Evolutionary conservation across 2,888 invertebrate genomes (phyloP).

Genomic region (Caenorhabditis japonica): DNA sequence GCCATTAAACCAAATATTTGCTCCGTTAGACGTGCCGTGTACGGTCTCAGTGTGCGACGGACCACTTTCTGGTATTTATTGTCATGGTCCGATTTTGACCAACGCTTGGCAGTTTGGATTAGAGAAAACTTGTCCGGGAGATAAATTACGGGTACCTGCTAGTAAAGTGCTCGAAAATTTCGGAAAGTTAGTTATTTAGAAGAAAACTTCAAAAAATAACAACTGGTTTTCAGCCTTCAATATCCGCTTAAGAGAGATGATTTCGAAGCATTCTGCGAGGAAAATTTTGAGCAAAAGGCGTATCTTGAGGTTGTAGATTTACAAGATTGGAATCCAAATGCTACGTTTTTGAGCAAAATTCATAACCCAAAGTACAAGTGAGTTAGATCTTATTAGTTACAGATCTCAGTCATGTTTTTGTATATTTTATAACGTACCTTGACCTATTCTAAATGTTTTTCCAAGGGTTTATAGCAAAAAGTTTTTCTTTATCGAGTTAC

Average conservation of each 20-base stretch:
- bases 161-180: conserved; percentile 56
- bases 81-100: conserved; percentile 56
- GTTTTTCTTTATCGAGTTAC: no score
- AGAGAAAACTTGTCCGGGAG: conserved; percentile 68
- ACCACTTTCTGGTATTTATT: conserved; percentile 64
- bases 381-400: not conserved
- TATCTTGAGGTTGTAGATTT: conserved; percentile 58
- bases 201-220: not conserved
- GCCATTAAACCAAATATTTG: conserved; percentile 1
- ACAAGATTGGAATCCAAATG: conserved; percentile 60
- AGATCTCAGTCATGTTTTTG: no score
- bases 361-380: conserved; percentile 49
- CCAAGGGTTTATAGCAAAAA: no score
- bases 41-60: conserved; percentile 62
- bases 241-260: conserved; percentile 51
- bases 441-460: no score
- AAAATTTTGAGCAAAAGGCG: conserved; percentile 59
- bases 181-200: conserved; percentile 39
- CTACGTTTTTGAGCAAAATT: conserved; percentile 51
- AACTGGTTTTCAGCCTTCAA: conserved; percentile 44
- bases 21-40: conserved; percentile 57
- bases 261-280: conserved; percentile 65
- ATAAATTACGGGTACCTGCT: conserved; percentile 52
- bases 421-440: no score
- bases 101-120: conserved; percentile 59